Evolutionary conservation across 2,888 invertebrate species (phyloP).

Genomic region (Eudasyphora cyanicolor): DNA sequence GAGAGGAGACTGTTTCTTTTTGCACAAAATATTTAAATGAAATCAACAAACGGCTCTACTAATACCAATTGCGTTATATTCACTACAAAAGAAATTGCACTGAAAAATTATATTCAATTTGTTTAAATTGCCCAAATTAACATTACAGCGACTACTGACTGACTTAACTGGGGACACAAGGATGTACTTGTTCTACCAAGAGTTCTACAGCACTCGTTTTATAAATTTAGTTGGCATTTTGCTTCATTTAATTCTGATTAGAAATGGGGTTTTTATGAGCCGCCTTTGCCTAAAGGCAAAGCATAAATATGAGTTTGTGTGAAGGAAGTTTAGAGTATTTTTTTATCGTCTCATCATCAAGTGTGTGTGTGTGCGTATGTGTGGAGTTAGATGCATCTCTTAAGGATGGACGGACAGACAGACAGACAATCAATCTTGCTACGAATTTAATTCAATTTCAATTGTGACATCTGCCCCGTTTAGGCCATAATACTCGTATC

Average conservation of each 20-base stretch:
- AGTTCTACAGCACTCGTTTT: constrained; percentile 24
- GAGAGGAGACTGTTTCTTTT: too few species aligned
- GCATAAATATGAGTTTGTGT: neutral
- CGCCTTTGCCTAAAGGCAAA: constrained; percentile 12
- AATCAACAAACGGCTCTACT: neutral
- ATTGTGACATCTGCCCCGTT: constrained; percentile 80
- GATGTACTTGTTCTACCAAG: too few species aligned
- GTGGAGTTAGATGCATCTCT: too few species aligned
- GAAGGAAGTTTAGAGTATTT: neutral
- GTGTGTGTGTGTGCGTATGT: neutral
- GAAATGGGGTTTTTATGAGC: constrained; percentile 19
- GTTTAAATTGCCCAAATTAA: constrained; percentile 62
- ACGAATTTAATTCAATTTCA: constrained; percentile 79
- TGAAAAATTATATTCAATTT: constrained; percentile 59
- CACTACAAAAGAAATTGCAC: constrained; percentile 25
- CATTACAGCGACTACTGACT: constrained; percentile 25
- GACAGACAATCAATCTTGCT: constrained; percentile 78
- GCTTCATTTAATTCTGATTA: constrained; percentile 58
- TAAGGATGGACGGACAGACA: neutral
- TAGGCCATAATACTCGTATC: constrained; percentile 55
- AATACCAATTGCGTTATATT: too few species aligned
- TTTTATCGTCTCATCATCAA: neutral
- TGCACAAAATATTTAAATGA: constrained; percentile 26
- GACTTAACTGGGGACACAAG: neutral
- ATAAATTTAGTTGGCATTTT: constrained; percentile 38